Evolutionary conservation across 1,140 invertebrate species (phyloP).

Genomic region (Ptiloglossa arizonensis): DNA sequence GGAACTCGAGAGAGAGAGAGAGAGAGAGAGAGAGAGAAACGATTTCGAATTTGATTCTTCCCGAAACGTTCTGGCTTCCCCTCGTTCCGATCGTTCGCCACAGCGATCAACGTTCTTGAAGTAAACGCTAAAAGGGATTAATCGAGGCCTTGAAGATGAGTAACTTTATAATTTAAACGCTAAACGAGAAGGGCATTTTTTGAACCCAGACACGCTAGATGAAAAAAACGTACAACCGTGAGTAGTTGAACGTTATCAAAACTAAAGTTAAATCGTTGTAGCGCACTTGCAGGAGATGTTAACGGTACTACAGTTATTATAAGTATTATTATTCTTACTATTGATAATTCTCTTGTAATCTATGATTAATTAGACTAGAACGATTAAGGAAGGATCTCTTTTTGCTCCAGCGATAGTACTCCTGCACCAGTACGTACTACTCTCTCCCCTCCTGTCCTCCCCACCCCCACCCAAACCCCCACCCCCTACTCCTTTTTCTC

Average conservation of each 20-base stretch:
- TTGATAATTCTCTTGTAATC: constrained; percentile 70
- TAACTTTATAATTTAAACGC: constrained; percentile 29
- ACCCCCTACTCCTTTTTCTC: constrained; percentile 11
- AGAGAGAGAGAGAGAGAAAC: no score
- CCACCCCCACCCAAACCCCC: background rate
- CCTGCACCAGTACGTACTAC: constrained; percentile 35
- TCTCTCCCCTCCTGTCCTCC: constrained; percentile 17
- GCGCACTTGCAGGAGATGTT: constrained; percentile 60
- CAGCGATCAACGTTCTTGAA: background rate
- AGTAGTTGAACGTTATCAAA: constrained; percentile 53
- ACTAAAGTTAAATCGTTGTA: constrained; percentile 62
- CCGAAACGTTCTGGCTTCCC: background rate
- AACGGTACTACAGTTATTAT: constrained; percentile 70
- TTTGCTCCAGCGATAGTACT: constrained; percentile 39
- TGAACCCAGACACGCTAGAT: constrained; percentile 2
- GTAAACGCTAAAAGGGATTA: constrained; percentile 28
- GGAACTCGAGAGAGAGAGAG: background rate
- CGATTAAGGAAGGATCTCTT: constrained; percentile 62
- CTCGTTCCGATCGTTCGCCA: background rate
- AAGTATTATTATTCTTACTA: constrained; percentile 69
- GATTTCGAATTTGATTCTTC: background rate
- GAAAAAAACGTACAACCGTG: constrained; percentile 20
- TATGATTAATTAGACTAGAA: constrained; percentile 70
- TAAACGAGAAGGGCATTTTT: constrained; percentile 28
- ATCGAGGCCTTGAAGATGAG: constrained; percentile 48